phyloP scores from a whole-genome alignment of 2,888 invertebrate genomes.

The Agrotis puta region DNA sequence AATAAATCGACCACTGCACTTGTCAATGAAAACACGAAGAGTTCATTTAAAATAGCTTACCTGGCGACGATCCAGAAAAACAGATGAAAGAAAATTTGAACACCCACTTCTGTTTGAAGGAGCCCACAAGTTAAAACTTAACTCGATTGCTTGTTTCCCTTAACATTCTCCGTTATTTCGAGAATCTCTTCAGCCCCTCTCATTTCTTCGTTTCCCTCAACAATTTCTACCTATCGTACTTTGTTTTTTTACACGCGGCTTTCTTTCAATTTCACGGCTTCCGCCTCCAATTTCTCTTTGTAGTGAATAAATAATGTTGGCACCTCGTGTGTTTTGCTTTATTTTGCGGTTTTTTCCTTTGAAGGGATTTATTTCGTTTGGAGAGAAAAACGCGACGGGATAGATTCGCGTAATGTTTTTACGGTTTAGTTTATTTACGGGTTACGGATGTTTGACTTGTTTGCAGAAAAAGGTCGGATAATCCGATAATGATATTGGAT shows the following conservation, averaged over 20 bases:
- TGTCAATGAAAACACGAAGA: slow-evolving; percentile 24
- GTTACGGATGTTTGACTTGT: slow-evolving; percentile 52
- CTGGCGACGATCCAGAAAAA: slow-evolving; percentile 50
- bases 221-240: slow-evolving; percentile 51
- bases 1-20: slow-evolving; percentile 10
- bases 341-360: slow-evolving; percentile 75
- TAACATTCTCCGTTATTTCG: slow-evolving; percentile 29
- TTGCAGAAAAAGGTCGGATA: slow-evolving; percentile 43
- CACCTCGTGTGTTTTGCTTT: slow-evolving; percentile 82
- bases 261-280: slow-evolving; percentile 88
- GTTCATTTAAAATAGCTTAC: slow-evolving; percentile 45
- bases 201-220: slow-evolving; percentile 45
- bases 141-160: slow-evolving; percentile 27
- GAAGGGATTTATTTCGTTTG: slow-evolving; percentile 74
- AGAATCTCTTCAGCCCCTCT: slow-evolving; percentile 28
- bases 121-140: slow-evolving; percentile 3
- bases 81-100: slow-evolving; percentile 24
- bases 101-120: slow-evolving; percentile 18
- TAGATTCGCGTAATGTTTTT: slow-evolving; percentile 58
- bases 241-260: slow-evolving; percentile 75
- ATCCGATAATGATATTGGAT: slow-evolving; percentile 44
- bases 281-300: slow-evolving; percentile 78
- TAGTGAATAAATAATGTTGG: slow-evolving; percentile 87
- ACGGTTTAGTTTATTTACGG: slow-evolving; percentile 55
- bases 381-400: slow-evolving; percentile 65